Percentiles rank a stretch among this genome's conserved stretches.
Evolutionary conservation across 2,113 vertebrate genomes (phyloP).

Genomic region (Tachuris rubrigastra): DNA sequence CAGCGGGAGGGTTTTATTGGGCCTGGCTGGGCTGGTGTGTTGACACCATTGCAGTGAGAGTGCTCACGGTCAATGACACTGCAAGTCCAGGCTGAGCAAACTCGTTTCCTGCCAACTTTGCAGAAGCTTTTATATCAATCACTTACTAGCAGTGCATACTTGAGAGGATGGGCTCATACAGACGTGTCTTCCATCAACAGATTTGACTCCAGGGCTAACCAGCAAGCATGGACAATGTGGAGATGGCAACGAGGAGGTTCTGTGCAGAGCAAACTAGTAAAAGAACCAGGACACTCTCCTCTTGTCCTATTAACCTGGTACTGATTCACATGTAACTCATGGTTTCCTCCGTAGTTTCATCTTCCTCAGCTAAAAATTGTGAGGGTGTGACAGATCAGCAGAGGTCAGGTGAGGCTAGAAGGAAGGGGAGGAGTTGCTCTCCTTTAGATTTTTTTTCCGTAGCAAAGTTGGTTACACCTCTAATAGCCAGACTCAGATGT

Average conservation of each 20-base stretch:
- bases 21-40: neutral
- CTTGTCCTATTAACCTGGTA: neutral
- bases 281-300: neutral
- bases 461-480: neutral
- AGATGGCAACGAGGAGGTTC: neutral
- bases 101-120: neutral
- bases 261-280: neutral
- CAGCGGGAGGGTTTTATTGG: neutral
- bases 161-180: neutral
- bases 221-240: neutral
- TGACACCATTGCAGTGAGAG: neutral
- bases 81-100: neutral
- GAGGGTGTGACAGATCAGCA: slow-evolving; percentile 29
- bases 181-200: neutral
- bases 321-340: neutral
- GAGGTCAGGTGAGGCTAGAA: slow-evolving; percentile 24
- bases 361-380: neutral
- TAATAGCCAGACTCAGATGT: slow-evolving; percentile 4
- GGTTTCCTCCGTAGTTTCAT: slow-evolving; percentile 12
- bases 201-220: neutral
- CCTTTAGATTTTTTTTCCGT: neutral
- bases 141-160: neutral
- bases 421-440: slow-evolving; percentile 21
- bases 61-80: neutral
- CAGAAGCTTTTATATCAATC: neutral